Base-by-base conservation (phyloP, 2,888 invertebrate species). In the Yponomeuta evonymella region DNA sequence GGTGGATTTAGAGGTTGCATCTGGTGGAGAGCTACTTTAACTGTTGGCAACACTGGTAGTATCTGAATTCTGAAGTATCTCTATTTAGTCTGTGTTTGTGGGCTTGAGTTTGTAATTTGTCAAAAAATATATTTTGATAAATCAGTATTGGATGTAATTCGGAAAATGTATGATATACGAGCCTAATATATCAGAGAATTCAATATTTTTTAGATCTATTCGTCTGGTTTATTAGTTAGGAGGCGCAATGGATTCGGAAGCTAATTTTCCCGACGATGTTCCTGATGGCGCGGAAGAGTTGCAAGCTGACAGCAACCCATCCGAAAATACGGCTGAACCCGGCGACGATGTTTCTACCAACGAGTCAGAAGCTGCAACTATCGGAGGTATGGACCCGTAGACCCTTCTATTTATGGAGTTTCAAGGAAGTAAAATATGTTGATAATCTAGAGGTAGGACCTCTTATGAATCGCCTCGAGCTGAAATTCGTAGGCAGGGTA, bases 221-320 rank as follows among this genome's bases (percentile, higher is more conserved):
- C 15, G 4, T 15, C 12, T 58, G 4, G 15, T 15, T 58, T 12
- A 58, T 58, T 4, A 58, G 51, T 58, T 6, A 43, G 8, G 43
- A 43, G 5, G 43, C 6, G 79, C 73, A 76, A 92, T 92, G 92
- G 92, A 92, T 75, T 87, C 90, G 33, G 89, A 92, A 76, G 84
- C 88, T 70, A 85, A 83, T 73, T 79, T 88, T 74, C 87, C 86
- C 70, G 83, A 81, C 73, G 89, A 88, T 79, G 81, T 83, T 75
- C 79, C 86, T 75, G 91, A 91, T 89, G 91, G 92, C 89, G 92
- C 88, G 88, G 90, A 92, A 88, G 89, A 87, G 77, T 88, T 84
- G 74, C 87, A 86, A 78, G 86, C 81, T 77, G 91, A 88, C 80
- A 85, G 84, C 76, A 86, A 86, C 79, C 80, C 75, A 75, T 77